A percentile compares a stretch with the other conserved stretches of the same genome.
phyloP scores from a whole-genome alignment of 2,797 vertebrate genomes.

The Tolypeutes matacus region DNA sequence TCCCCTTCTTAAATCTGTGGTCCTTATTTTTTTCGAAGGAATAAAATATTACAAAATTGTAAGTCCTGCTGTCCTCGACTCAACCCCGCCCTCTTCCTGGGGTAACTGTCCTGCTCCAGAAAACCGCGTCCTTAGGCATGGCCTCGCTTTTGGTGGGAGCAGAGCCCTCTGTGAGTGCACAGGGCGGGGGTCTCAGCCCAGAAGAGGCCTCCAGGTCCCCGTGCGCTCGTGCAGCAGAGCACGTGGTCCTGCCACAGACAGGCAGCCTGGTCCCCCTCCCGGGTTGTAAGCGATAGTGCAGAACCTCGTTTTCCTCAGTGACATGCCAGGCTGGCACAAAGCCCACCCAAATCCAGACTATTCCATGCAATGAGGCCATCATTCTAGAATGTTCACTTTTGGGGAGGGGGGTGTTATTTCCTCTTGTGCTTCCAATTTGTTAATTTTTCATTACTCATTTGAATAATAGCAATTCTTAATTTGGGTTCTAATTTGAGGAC shows the following conservation, averaged over 20 bases:
- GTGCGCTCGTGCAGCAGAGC: neutral
- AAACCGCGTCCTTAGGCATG: no score
- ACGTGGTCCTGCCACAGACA: neutral
- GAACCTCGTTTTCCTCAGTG: conserved; percentile 73
- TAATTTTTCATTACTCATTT: neutral
- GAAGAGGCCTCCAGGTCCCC: no score
- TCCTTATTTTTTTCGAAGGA: conserved; percentile 18
- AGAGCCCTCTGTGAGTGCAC: no score
- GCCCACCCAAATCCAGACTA: conserved; percentile 54
- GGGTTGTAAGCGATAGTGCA: conserved; percentile 2
- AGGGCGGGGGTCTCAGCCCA: neutral
- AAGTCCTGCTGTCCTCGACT: neutral
- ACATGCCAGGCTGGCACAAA: conserved; percentile 53
- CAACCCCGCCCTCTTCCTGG: neutral
- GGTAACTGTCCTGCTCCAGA: neutral
- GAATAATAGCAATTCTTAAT: conserved; percentile 50
- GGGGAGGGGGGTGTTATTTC: no score
- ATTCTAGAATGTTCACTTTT: conserved; percentile 41
- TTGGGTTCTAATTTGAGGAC: conserved; percentile 55
- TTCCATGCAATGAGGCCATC: conserved; percentile 52
- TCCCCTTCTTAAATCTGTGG: neutral
- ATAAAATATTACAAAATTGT: neutral
- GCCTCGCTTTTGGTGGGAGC: no score
- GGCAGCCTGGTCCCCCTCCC: neutral
- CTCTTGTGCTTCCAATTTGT: no score